Conservation (phyloP, 2,113 vertebrate genomes). For the Girardinichthys multiradiatus region DNA sequence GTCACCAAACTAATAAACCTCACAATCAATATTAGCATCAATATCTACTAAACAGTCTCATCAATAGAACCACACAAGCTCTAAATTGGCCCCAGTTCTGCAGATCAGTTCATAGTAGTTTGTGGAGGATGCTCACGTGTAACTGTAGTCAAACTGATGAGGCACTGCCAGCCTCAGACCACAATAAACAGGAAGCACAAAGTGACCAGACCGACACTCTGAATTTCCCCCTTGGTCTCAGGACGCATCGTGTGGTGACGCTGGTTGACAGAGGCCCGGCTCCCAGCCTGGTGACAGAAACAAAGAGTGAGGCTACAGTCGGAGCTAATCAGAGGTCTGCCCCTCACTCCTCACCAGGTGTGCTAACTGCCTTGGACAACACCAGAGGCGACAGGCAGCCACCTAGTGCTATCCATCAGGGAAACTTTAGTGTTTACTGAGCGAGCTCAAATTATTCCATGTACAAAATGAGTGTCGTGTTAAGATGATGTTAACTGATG, state of each 20-base stretch:
- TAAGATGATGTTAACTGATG: too few relatives aligned
- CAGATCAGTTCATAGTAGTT: constrained; percentile 41
- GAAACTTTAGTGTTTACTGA: background rate
- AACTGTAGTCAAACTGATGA: constrained; percentile 56
- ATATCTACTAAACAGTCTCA: background rate
- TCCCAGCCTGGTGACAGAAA: constrained; percentile 57
- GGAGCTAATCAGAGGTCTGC: constrained; percentile 65
- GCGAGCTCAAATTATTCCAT: background rate
- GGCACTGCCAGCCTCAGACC: constrained; percentile 52
- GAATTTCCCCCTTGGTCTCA: constrained; percentile 42
- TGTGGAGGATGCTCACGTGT: constrained; percentile 12
- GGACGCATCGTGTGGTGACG: constrained; percentile 54
- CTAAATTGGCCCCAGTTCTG: background rate
- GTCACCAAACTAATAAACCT: constrained; percentile 1
- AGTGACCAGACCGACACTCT: constrained; percentile 64
- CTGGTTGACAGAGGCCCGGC: constrained; percentile 46
- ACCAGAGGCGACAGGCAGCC: constrained; percentile 48
- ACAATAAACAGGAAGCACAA: constrained; percentile 62
- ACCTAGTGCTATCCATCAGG: background rate
- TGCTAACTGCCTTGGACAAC: constrained; percentile 70
- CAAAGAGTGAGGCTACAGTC: constrained; percentile 72
- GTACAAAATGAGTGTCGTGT: background rate
- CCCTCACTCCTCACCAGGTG: constrained; percentile 60
- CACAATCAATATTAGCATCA: background rate
- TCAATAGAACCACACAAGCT: background rate